Base-by-base conservation (phyloP, 1,140 invertebrate species). In the Parapsyche elsis region DNA sequence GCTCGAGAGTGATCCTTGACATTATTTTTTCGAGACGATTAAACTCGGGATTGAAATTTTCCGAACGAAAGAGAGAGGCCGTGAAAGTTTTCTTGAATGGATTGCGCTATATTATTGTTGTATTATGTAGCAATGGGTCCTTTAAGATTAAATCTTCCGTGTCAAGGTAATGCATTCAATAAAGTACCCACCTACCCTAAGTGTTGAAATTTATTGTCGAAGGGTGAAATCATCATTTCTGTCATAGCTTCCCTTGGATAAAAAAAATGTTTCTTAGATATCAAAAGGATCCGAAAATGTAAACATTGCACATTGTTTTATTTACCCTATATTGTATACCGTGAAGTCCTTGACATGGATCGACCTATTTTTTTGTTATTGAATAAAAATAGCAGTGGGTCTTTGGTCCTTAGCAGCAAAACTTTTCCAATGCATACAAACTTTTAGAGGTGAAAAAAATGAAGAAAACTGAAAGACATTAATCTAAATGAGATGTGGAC, bases 161-260 rank as follows among this genome's bases (percentile, higher is more conserved):
- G 64, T 67, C 64, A 67, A 67, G 64, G 64, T 23, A 23, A 67
- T 67, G 64, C 64, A 67, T 67, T 67, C 64, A 67, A 67, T 14
- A 12, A 16, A 53, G 7, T 38, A 38, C 7, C 30, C 30, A 38
- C 30, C 30, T 38, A 38, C 30, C 30, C 30, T 38, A 7, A 4
- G 30, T 1, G 30, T 4, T 38, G 30, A 38, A 38, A 38, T 38
- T 1, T 38, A 7, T 38, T 38, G 30, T 38, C 30, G 30, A 7
- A 38, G 30, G 30, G 30, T 38, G 30, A 38, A 38, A 38, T 38
- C 30, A 38, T 38, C 30, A 38, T 38, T 38, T 7, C n/a, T n/a
- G n/a, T n/a, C 2, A 38, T 4, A 7, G 30, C 7, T 38, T 38
- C 7, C 30, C 30, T 7, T 38, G 30, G 7, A 1, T 38, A 38